Base-by-base conservation (phyloP, 2,888 invertebrate species). In the Tenthredo notha region DNA sequence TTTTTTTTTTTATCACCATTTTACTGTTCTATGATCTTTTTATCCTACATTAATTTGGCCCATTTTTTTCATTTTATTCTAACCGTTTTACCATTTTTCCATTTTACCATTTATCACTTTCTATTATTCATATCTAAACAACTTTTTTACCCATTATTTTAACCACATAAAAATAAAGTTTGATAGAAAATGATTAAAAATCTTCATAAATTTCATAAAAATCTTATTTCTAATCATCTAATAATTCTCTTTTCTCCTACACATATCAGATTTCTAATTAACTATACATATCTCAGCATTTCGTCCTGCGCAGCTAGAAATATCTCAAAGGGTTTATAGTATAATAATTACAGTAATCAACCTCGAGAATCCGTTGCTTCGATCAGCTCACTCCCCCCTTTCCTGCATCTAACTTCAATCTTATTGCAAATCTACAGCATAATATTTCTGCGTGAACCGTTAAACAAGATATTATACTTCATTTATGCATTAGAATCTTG, bases 331-430 rank as follows among this genome's bases (percentile, higher is more conserved):
- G 21, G 61, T 21, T 61, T 61, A 54, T 7, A 61, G 61, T 61
- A 74, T n/a, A 67, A 25, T 74, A 74, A 74, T 74, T 43, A 74
- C 40, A 74, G 72, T 74, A 74, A 74, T 74, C 40, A 74, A 12
- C 43, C 43, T 74, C 12, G 43, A 21, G 21, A 15, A 43, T 74
- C 72, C 18, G 72, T 74, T 74, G 40, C 21, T 40, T 74, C 72
- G 72, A 74, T 43, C 72, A 25, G 21, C 43, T 74, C n/a, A 15
- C 43, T 74, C 40, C 21, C 33, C n/a, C n/a, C n/a, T n/a, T 67
- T 43, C 72, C 10, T n/a, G n/a, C 61, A 25, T 61, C 25, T 43
- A 21, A 54, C n/a, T 54, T n/a, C 6, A 43, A 74, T 74, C 72
- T 74, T 25, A 21, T n/a, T 43, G 72, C n/a, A 3, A 74, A 74